Base-by-base conservation (phyloP, 2,888 invertebrate genomes). In the Hemithea aestivaria region DNA sequence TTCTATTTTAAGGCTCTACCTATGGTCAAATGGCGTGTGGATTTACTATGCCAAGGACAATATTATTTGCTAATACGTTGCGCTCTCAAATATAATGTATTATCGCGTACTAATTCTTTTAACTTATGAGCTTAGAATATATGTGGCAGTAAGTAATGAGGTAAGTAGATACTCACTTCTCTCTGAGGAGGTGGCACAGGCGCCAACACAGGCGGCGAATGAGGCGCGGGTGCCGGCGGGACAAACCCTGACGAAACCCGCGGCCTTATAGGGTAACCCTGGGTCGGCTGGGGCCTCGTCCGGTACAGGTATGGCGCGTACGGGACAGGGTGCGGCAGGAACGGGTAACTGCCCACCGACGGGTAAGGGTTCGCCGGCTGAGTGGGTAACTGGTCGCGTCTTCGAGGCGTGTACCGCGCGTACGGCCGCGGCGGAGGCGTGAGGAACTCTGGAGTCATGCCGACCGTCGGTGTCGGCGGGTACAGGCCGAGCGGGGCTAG, bases 361-460 rank as follows among this genome's bases (percentile, higher is more conserved):
- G 78, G 65, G 59, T 74, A 80, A 0, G 83, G 76, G 20, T 33
- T 41, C 6, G 41, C 62, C 9, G 85, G 78, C 6, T 70, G 76
- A 1, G 77, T 70, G 1, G 78, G 73, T 61, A 77, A 71, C 41
- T 66, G 54, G 47, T 79, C 83, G 35, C 80, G 74, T 33, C 79
- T 70, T 21, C 82, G 71, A 40, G 75, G 76, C 39, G 79, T 71
- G 62, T 88, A 89, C 62, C 89, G 89, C 53, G 85, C 85, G 64
- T 88, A 87, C 20, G 90, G 89, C 55, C 91, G 90, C 55, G 91
- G 91, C 56, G 90, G 89, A 27, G 91, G 91, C 58, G 91, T 87
- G 40, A 91, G 87, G 82, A 91, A 92, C 80, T 91, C 91, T 20
- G 88, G 83, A 62, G 88, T 82, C 79, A 88, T 82, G 57, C 78